phyloP scores from a whole-genome alignment of 2,797 vertebrate species.

The Mormyrus proboscirostris region DNA sequence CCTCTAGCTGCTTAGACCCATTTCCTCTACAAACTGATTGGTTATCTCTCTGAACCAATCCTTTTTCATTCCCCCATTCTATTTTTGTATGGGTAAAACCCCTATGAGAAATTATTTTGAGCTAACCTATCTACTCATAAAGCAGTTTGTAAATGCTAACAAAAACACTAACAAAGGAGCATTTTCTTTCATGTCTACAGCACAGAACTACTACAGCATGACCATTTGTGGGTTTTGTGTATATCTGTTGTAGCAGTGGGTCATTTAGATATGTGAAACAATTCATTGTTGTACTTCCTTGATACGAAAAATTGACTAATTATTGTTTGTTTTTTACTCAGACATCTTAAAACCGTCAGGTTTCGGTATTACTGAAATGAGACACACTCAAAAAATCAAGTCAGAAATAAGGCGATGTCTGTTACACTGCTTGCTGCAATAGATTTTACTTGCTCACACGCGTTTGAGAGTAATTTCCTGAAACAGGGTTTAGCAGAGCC shows the following conservation, averaged over 20 bases:
- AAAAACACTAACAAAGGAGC: neutral
- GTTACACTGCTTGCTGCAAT: neutral
- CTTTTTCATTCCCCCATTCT: neutral
- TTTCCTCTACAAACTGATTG: neutral
- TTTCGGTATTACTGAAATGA: neutral
- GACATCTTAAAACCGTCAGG: neutral
- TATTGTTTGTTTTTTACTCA: neutral
- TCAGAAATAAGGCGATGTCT: neutral
- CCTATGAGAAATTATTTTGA: neutral
- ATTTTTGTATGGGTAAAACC: neutral
- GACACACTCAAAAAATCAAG: neutral
- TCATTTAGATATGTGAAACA: neutral
- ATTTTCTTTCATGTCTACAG: neutral
- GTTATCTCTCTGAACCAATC: neutral
- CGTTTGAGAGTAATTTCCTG: neutral
- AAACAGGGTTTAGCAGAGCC: neutral
- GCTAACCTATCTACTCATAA: neutral
- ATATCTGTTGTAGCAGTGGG: neutral
- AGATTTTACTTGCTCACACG: neutral
- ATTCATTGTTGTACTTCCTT: neutral
- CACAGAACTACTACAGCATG: neutral
- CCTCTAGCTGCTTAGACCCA: neutral
- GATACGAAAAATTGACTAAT: neutral
- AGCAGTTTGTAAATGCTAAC: neutral
- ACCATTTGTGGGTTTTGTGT: neutral